Percentiles rank a stretch among this genome's conserved stretches.
Evolutionary conservation across 2,888 invertebrate species (phyloP).

Genomic region (Slavum lentiscoides): DNA sequence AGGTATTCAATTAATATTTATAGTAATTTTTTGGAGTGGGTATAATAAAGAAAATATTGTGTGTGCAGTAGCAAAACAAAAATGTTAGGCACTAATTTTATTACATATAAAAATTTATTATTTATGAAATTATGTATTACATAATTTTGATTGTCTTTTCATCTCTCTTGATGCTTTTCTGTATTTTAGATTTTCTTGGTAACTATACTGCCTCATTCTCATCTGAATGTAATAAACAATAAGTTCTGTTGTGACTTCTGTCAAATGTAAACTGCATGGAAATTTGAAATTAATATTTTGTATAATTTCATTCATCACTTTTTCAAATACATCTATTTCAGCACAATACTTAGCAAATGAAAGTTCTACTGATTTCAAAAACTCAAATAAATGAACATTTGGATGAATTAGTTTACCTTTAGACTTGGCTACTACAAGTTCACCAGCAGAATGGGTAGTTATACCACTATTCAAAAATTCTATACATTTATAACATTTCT

Average conservation of each 20-base stretch:
- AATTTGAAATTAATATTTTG: slow-evolving; percentile 3
- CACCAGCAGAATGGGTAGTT: background rate
- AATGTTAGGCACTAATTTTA: no score
- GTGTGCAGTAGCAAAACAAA: no score
- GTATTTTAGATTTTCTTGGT: slow-evolving; percentile 8
- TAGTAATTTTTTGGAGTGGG: no score
- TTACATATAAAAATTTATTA: no score
- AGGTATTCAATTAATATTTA: no score
- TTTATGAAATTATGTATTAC: no score
- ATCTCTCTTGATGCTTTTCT: background rate
- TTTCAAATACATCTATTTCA: slow-evolving; percentile 11
- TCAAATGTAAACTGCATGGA: background rate
- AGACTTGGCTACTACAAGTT: slow-evolving; percentile 2
- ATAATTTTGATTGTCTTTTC: no score
- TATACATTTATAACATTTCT: slow-evolving; percentile 20
- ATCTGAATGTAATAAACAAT: slow-evolving; percentile 13
- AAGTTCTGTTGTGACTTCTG: slow-evolving; percentile 14
- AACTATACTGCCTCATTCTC: background rate
- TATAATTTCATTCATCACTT: slow-evolving; percentile 11
- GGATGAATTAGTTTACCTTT: background rate
- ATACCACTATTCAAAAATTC: slow-evolving; percentile 11
- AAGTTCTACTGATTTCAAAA: no score
- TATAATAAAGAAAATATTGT: no score
- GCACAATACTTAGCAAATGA: no score
- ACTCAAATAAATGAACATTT: slow-evolving; percentile 6